Evolutionary conservation across 2,888 invertebrate genomes (phyloP).

Genomic region (Epicampocera succincta): DNA sequence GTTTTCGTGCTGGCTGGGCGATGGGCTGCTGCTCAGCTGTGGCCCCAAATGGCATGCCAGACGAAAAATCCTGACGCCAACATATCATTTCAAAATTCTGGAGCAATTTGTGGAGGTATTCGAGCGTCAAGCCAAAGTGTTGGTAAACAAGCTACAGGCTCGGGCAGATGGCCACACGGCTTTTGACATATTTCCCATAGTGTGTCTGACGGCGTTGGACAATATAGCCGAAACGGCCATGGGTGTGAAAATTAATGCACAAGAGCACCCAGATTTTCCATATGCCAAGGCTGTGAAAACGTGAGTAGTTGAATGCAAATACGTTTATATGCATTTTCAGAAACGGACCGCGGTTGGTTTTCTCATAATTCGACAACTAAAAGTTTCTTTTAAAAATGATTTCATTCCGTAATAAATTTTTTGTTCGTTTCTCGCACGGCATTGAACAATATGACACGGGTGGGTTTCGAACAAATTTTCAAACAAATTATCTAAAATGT

Average conservation of each 20-base stretch:
- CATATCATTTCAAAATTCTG: constrained; percentile 76
- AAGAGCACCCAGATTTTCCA: constrained; percentile 83
- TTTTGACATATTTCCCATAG: constrained; percentile 77
- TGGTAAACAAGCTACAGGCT: constrained; percentile 83
- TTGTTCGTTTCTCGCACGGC: too few species aligned
- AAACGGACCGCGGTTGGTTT: too few species aligned
- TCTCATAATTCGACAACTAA: too few species aligned
- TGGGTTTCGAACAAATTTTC: too few species aligned
- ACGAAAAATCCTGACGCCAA: constrained; percentile 65
- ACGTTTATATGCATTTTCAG: too few species aligned
- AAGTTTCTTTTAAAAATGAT: too few species aligned
- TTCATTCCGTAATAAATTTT: too few species aligned
- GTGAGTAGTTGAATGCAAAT: constrained; percentile 81
- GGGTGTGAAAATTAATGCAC: constrained; percentile 78
- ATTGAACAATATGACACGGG: too few species aligned
- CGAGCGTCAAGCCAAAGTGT: constrained; percentile 84
- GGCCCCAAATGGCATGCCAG: constrained; percentile 63
- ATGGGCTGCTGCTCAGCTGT: constrained; percentile 61
- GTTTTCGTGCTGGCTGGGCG: constrained; percentile 60
- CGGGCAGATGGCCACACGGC: constrained; percentile 78
- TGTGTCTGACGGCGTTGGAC: constrained; percentile 75
- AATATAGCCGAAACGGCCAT: constrained; percentile 73
- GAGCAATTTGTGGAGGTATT: constrained; percentile 88
- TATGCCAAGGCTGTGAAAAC: constrained; percentile 87
- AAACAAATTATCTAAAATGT: too few species aligned